phyloP scores from a whole-genome alignment of 1,140 invertebrate species.

The Druon quercuslanigerum region DNA sequence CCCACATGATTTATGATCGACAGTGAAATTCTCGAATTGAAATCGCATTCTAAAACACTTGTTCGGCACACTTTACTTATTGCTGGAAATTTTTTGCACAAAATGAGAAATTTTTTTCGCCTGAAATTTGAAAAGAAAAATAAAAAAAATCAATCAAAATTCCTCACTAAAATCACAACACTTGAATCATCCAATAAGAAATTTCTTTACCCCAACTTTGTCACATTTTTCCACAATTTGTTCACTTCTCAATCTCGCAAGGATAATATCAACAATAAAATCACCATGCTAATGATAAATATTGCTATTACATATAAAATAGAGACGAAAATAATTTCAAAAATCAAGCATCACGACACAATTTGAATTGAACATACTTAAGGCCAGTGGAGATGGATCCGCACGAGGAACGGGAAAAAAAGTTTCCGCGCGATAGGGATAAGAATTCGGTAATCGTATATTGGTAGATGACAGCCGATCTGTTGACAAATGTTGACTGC shows the following conservation, averaged over 20 bases:
- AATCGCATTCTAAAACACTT: no score
- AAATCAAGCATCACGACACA: neutral
- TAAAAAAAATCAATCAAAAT: no score
- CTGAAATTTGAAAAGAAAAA: no score
- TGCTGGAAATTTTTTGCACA: no score
- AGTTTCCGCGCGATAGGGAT: slow-evolving; percentile 1
- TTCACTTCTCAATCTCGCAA: neutral
- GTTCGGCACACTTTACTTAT: no score
- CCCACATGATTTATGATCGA: no score
- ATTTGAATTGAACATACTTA: neutral
- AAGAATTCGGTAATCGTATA: slow-evolving; percentile 43
- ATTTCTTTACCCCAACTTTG: neutral
- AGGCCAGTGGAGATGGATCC: slow-evolving; percentile 30
- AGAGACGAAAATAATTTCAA: neutral
- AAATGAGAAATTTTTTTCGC: no score
- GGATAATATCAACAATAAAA: neutral
- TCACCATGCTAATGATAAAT: neutral
- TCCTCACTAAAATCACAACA: neutral
- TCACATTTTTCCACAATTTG: neutral
- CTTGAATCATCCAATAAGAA: neutral
- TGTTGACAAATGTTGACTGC: slow-evolving; percentile 58
- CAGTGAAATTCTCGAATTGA: no score
- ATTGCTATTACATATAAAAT: neutral
- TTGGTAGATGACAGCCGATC: slow-evolving; percentile 59
- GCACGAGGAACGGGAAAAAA: slow-evolving; percentile 39